phyloP scores from a whole-genome alignment of 2,888 invertebrate genomes.

The Girardia tigrina region DNA sequence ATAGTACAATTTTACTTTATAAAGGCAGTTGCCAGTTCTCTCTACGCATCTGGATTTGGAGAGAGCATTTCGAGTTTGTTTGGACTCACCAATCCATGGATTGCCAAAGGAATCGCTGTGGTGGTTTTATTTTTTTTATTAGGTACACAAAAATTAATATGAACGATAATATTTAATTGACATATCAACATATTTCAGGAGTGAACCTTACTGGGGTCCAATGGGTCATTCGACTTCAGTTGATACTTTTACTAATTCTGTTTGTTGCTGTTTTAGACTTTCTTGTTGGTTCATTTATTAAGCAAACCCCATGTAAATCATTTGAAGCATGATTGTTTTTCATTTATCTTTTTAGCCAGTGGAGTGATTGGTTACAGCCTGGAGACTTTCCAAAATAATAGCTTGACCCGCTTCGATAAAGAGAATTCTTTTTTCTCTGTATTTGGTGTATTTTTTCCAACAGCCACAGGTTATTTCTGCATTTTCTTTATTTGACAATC shows the following conservation, averaged over 20 bases:
- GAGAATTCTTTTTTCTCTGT: constrained; percentile 73
- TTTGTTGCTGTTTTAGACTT: constrained; percentile 79
- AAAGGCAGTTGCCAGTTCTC: constrained; percentile 83
- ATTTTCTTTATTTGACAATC: not conserved
- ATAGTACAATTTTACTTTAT: constrained; percentile 38
- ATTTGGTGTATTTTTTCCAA: constrained; percentile 91
- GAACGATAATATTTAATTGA: too few species aligned
- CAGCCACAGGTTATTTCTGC: constrained; percentile 64
- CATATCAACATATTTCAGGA: constrained; percentile 51
- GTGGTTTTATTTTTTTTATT: constrained; percentile 71
- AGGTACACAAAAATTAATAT: too few species aligned
- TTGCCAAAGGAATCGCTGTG: constrained; percentile 71
- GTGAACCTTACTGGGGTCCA: constrained; percentile 92
- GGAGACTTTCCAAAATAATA: constrained; percentile 65
- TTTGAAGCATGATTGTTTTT: constrained; percentile 37
- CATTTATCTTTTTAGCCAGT: constrained; percentile 55
- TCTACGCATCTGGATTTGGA: constrained; percentile 88
- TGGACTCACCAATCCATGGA: constrained; percentile 58
- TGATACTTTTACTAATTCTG: constrained; percentile 69
- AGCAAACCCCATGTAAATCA: constrained; percentile 59
- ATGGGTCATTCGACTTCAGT: constrained; percentile 89
- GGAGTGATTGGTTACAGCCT: constrained; percentile 76
- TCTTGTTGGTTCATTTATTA: constrained; percentile 75
- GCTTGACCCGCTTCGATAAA: constrained; percentile 64
- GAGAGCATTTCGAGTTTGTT: constrained; percentile 80